Conservation (phyloP, 2,888 invertebrate genomes). For the Clivina fossor region DNA sequence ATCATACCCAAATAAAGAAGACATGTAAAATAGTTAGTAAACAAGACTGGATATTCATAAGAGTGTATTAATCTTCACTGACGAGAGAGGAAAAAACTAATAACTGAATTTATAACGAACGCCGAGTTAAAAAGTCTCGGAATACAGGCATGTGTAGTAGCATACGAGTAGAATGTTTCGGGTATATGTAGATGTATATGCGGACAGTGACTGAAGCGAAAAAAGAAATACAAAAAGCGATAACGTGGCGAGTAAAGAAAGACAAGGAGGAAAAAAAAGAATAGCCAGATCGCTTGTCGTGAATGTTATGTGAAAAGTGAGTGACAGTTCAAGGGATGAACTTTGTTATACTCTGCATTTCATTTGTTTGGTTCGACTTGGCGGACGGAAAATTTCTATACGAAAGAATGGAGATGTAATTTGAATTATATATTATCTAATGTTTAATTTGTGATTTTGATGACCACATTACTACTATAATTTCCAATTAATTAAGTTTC, state of each 20-base stretch:
- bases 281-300: neutral
- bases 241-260: neutral
- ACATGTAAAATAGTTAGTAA: neutral
- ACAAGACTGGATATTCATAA: constrained; percentile 10
- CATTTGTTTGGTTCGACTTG: no score
- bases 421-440: no score
- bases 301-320: constrained; percentile 8
- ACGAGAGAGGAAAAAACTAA: constrained; percentile 14
- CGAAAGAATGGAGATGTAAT: no score
- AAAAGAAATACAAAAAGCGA: neutral
- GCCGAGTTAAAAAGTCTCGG: no score
- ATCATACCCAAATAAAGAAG: no score
- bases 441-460: no score
- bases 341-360: no score
- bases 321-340: constrained; percentile 6
- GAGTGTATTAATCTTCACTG: constrained; percentile 23
- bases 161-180: neutral
- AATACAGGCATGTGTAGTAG: no score
- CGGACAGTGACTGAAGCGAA: neutral
- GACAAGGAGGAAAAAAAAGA: constrained; percentile 2
- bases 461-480: no score
- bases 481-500: no score
- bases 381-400: no score
- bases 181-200: constrained; percentile 5
- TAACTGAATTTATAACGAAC: constrained; percentile 22